Conservation (phyloP, 2,797 vertebrate genomes). For the Carcharodon carcharias region DNA sequence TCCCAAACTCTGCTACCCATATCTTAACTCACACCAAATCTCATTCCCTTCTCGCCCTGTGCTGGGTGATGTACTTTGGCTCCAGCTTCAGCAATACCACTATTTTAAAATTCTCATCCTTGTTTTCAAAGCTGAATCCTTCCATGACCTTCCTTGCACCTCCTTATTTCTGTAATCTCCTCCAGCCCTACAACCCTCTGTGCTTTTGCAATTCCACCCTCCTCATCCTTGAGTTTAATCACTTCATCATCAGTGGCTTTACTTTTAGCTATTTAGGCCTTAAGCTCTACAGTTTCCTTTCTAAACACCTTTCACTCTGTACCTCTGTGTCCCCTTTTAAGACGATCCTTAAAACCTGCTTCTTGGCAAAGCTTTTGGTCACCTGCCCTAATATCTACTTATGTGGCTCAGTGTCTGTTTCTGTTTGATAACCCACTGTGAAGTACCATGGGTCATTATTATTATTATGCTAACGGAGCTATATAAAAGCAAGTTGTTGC, state of each 20-base stretch:
- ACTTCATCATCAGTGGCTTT: not conserved
- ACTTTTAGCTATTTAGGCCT: not conserved
- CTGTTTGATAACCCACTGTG: not conserved
- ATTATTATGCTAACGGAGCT: not conserved
- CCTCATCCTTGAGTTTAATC: not conserved
- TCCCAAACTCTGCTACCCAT: not conserved
- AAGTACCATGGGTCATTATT: not conserved
- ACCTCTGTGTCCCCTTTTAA: not conserved
- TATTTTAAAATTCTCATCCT: not conserved
- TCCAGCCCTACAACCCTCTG: not conserved
- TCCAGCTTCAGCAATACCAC: not conserved
- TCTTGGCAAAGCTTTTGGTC: no score
- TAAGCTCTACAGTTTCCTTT: not conserved
- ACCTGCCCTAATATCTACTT: not conserved
- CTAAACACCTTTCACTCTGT: not conserved
- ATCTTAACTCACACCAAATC: not conserved
- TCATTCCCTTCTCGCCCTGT: no score
- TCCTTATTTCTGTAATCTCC: not conserved
- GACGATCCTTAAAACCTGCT: not conserved
- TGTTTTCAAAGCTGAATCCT: not conserved
- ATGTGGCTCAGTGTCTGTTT: not conserved
- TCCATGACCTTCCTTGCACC: not conserved
- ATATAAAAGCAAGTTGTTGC: not conserved
- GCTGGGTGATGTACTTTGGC: no score
- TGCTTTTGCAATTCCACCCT: not conserved